phyloP scores from a whole-genome alignment of 1,140 invertebrate genomes.

The Psilanteris sp. region DNA sequence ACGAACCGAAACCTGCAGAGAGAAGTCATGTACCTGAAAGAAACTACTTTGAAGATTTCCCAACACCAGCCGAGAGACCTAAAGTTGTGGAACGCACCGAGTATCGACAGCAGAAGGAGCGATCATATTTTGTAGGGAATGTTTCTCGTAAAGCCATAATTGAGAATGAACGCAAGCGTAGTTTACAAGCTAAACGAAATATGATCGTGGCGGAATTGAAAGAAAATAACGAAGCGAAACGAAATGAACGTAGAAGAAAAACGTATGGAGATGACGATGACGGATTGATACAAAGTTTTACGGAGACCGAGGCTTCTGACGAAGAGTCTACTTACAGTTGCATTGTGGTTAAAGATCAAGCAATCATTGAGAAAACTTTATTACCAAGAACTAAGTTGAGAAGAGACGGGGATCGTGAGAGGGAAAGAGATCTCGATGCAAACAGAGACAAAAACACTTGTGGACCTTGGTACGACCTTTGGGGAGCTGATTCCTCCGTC shows the following conservation, averaged over 20 bases:
- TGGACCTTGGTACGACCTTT: constrained; percentile 93
- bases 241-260: constrained; percentile 80
- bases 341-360: constrained; percentile 78
- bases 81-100: constrained; percentile 81
- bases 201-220: constrained; percentile 76
- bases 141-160: constrained; percentile 80
- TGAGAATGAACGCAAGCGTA: constrained; percentile 81
- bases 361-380: constrained; percentile 81
- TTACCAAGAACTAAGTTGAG: constrained; percentile 86
- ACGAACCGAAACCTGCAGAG: constrained; percentile 77
- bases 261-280: constrained; percentile 81
- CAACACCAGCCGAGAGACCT: constrained; percentile 73
- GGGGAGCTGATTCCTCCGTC: constrained; percentile 84
- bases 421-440: constrained; percentile 69
- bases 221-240: constrained; percentile 79
- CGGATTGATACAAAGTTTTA: constrained; percentile 74
- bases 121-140: constrained; percentile 76
- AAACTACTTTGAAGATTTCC: constrained; percentile 75
- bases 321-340: constrained; percentile 84
- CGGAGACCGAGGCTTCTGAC: constrained; percentile 80
- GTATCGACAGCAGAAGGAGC: constrained; percentile 80
- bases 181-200: constrained; percentile 79
- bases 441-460: constrained; percentile 84
- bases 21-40: constrained; percentile 75
- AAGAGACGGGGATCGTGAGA: constrained; percentile 77